phyloP scores from a whole-genome alignment of 2,797 vertebrate species.

The Macropus fuliginosus region DNA sequence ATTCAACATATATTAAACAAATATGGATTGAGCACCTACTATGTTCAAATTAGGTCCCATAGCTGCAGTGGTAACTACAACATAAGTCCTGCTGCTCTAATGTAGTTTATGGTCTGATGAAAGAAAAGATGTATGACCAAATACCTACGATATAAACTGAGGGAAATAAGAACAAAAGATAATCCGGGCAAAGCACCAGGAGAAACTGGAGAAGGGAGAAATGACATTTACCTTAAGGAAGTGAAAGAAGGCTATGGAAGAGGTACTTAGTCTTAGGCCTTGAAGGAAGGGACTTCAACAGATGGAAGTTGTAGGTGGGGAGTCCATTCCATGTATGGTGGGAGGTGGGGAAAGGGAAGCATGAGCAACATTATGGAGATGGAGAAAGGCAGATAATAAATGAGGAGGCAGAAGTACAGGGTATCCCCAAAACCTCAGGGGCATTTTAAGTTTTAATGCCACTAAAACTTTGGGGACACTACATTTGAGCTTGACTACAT shows the following conservation, averaged over 20 bases:
- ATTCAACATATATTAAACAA: neutral
- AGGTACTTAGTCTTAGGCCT: too few species aligned
- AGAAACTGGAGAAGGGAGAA: neutral
- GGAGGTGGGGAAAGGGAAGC: neutral
- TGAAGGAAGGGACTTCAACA: neutral
- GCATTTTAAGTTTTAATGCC: too few species aligned
- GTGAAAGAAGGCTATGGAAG: neutral
- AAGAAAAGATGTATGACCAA: neutral
- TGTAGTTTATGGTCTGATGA: neutral
- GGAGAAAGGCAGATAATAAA: neutral
- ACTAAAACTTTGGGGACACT: too few species aligned
- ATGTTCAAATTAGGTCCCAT: neutral
- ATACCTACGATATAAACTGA: neutral
- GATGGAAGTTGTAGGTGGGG: neutral
- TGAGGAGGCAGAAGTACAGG: neutral
- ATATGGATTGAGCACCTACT: neutral
- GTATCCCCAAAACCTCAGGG: neutral
- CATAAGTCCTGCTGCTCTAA: neutral
- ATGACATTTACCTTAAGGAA: neutral
- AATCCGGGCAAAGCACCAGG: neutral
- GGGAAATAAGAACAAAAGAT: neutral
- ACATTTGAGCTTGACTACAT: too few species aligned
- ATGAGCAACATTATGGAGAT: neutral
- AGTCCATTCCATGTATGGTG: neutral
- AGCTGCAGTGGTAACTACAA: neutral